These are phyloP conservation scores for Eupithecia subfuscata DNA, from an alignment of 2,888 invertebrate genomes.

Conservation along the genomic window DNA sequence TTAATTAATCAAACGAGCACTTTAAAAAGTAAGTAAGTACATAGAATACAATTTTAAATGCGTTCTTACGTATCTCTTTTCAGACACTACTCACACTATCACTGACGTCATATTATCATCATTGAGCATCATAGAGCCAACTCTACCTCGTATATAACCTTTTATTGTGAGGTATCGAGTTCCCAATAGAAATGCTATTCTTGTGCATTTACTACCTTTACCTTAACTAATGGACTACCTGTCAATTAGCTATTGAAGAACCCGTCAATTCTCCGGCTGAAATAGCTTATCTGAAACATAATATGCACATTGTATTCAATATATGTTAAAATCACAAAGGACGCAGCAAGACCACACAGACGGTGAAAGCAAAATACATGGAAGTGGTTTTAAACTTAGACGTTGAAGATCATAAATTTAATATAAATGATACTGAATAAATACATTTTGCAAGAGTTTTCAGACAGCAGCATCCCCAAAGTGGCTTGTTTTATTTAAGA, in stretches of 20 bases:
- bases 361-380: constrained; percentile 9
- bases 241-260: constrained; percentile 2
- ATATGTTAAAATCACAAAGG: constrained; percentile 33
- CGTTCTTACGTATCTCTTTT: no score
- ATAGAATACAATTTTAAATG: no score
- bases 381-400: not conserved
- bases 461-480: no score
- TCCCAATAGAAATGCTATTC: not conserved
- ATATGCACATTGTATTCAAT: constrained; percentile 38
- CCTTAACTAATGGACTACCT: not conserved
- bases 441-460: no score
- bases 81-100: no score
- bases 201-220: not conserved
- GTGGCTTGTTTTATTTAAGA: no score
- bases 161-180: not conserved
- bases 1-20: no score
- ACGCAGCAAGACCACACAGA: constrained; percentile 29
- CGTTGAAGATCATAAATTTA: not conserved
- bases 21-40: no score
- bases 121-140: no score
- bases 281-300: constrained; percentile 19
- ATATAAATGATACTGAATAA: not conserved
- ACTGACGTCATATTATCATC: no score
- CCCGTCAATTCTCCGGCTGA: constrained; percentile 13
- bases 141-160: no score